These are phyloP conservation scores for Rhagoletis pomonella DNA, from an alignment of 1,140 invertebrate species.

Conservation along the genomic window DNA sequence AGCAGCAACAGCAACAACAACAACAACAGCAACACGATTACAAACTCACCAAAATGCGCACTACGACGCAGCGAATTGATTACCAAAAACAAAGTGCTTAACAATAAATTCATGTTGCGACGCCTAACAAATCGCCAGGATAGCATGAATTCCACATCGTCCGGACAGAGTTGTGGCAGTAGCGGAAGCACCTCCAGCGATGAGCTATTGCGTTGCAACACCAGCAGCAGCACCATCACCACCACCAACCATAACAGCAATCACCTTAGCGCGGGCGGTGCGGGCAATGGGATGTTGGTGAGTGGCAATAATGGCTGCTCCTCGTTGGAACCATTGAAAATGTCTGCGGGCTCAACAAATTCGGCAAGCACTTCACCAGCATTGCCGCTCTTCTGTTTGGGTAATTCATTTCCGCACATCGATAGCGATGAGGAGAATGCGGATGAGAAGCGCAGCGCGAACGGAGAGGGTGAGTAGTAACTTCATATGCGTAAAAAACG, in stretches of 20 bases:
- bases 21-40: conserved; percentile 50
- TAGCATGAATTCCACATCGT: conserved; percentile 72
- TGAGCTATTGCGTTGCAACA: conserved; percentile 55
- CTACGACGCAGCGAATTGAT: conserved; percentile 73
- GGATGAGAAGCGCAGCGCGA: conserved; percentile 73
- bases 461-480: conserved; percentile 60
- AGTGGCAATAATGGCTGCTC: neutral
- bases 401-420: conserved; percentile 82
- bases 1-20: conserved; percentile 59
- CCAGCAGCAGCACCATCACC: neutral
- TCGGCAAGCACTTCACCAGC: conserved; percentile 63
- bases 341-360: conserved; percentile 14
- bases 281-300: neutral
- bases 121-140: conserved; percentile 72
- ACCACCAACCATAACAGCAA: conserved; percentile 55
- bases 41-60: conserved; percentile 71
- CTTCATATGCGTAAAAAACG: too few relatives aligned
- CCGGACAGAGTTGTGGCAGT: conserved; percentile 70
- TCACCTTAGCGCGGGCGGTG: conserved; percentile 36
- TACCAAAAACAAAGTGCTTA: conserved; percentile 74
- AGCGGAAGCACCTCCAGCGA: conserved; percentile 63
- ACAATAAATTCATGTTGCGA: conserved; percentile 72
- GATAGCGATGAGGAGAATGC: conserved; percentile 83
- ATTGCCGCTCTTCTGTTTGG: conserved; percentile 79
- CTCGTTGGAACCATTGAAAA: neutral